phyloP scores from a whole-genome alignment of 2,113 vertebrate genomes.

The Aldabrachelys gigantea region DNA sequence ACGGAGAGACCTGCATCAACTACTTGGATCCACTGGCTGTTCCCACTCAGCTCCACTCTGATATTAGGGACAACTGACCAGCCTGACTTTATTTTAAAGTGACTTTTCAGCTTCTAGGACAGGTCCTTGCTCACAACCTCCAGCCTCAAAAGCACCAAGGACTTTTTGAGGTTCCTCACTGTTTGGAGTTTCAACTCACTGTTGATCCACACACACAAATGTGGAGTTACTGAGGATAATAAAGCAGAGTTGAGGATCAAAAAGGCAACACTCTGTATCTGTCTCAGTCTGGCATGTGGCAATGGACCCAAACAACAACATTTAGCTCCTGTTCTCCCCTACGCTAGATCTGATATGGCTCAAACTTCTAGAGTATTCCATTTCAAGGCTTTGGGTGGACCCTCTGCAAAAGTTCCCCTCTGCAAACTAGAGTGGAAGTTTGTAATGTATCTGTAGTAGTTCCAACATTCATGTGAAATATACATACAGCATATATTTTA shows the following conservation, averaged over 20 bases:
- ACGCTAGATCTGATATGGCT: not conserved
- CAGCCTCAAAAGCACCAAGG: too few species aligned
- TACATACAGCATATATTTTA: not conserved
- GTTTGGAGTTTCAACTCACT: too few species aligned
- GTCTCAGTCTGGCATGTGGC: accelerated
- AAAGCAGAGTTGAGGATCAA: not conserved
- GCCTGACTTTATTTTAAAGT: too few species aligned
- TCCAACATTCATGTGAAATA: not conserved
- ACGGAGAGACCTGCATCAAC: too few species aligned
- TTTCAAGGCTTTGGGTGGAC: not conserved
- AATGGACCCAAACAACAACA: not conserved
- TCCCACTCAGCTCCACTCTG: too few species aligned
- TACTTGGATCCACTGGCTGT: too few species aligned
- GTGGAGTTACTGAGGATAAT: not conserved
- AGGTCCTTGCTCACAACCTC: too few species aligned
- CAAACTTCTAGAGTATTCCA: not conserved
- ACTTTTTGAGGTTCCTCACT: too few species aligned
- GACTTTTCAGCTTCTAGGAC: too few species aligned
- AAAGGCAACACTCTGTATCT: not conserved
- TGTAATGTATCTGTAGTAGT: not conserved
- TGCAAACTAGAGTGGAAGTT: not conserved
- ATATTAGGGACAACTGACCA: too few species aligned
- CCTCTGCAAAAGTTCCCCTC: not conserved
- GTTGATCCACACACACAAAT: too few species aligned
- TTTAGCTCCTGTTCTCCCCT: not conserved